These are phyloP conservation scores for Pogonognathellus flavescens DNA, from an alignment of 1,140 invertebrate genomes.

Conservation along the genomic window DNA sequence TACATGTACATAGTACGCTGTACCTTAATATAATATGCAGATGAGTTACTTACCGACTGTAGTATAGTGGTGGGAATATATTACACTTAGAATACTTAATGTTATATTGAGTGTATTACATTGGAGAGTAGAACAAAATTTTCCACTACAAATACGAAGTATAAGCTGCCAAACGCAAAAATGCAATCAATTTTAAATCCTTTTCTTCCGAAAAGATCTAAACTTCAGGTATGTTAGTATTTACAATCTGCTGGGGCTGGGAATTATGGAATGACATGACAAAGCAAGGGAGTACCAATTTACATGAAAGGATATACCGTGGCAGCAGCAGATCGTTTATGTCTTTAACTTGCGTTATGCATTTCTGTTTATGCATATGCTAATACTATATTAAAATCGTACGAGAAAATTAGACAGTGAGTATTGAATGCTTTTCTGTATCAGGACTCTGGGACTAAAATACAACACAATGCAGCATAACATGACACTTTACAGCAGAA, in stretches of 20 bases:
- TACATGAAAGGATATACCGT: slow-evolving; percentile 1
- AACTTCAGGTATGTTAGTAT: not conserved
- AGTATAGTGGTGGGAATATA: too few species aligned
- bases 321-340: not conserved
- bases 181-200: slow-evolving; percentile 55
- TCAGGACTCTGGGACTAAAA: not conserved
- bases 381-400: slow-evolving; percentile 41
- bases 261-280: slow-evolving; percentile 21
- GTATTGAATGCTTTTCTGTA: too few species aligned
- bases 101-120: not conserved
- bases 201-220: slow-evolving; percentile 39
- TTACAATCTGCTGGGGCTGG: not conserved
- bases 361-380: slow-evolving; percentile 37
- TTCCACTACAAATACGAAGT: not conserved
- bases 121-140: not conserved
- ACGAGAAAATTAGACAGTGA: slow-evolving; percentile 30
- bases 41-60: slow-evolving; percentile 17
- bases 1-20: not conserved
- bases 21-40: not conserved
- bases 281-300: not conserved
- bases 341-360: not conserved
- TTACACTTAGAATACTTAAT: too few species aligned
- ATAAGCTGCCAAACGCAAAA: slow-evolving; percentile 53
- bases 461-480: slow-evolving; percentile 19
- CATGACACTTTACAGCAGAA: slow-evolving; percentile 26